phyloP scores from a whole-genome alignment of 1,140 invertebrate species.

The Lethocerus indicus region DNA sequence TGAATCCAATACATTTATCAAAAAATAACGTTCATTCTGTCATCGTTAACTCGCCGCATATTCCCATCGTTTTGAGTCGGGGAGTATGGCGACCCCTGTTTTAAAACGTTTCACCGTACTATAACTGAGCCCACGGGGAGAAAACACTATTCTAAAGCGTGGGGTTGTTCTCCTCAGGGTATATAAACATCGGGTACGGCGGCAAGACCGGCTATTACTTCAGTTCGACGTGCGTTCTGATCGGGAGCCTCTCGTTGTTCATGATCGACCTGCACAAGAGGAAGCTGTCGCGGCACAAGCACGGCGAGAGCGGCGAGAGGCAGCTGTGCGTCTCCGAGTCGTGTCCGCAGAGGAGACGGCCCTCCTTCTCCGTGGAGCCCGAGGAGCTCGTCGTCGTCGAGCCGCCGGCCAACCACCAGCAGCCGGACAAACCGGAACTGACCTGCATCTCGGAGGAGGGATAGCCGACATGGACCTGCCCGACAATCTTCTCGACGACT shows the following conservation, averaged over 20 bases:
- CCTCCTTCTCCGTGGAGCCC: conserved; percentile 39
- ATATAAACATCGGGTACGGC: conserved; percentile 55
- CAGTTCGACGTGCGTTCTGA: conserved; percentile 55
- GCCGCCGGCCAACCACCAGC: conserved; percentile 9
- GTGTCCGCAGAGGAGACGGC: conserved; percentile 34
- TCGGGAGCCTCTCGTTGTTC: conserved; percentile 58
- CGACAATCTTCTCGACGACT: conserved; percentile 60
- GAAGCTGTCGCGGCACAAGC: conserved; percentile 46
- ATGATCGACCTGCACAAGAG: conserved; percentile 60
- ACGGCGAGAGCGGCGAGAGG: conserved; percentile 27
- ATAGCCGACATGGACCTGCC: conserved; percentile 69
- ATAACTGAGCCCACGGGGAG: too few species aligned
- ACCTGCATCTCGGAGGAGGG: conserved; percentile 79
- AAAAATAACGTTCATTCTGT: too few species aligned
- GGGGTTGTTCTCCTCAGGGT: conserved; percentile 38
- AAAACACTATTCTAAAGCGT: too few species aligned
- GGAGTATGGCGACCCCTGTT: too few species aligned
- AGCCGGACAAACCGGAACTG: conserved; percentile 45
- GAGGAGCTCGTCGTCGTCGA: conserved; percentile 31
- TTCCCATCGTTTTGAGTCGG: too few species aligned
- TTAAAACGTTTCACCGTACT: too few species aligned
- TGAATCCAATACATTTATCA: too few species aligned
- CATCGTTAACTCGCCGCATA: too few species aligned
- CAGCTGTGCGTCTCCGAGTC: conserved; percentile 35
- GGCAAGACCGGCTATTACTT: conserved; percentile 66